A percentile compares a stretch with the other conserved stretches of the same genome.
Evolutionary conservation across 2,797 vertebrate species (phyloP).

Genomic region (Fratercula arctica): DNA sequence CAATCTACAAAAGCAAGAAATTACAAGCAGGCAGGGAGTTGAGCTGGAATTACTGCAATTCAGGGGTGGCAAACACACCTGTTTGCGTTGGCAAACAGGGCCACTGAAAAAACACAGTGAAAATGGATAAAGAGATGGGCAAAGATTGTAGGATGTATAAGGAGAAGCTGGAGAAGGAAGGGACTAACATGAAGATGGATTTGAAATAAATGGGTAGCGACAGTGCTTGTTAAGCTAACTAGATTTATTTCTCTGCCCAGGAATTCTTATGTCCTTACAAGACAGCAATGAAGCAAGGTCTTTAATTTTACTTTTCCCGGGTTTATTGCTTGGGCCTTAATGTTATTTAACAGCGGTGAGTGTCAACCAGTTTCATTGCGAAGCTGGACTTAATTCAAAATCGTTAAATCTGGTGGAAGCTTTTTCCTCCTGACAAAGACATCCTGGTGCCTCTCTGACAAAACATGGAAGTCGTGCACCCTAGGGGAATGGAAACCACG

Average conservation of each 20-base stretch:
- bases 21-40: neutral
- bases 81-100: neutral
- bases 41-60: neutral
- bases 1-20: conserved; percentile 32
- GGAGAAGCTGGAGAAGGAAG: conserved; percentile 24
- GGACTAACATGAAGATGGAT: conserved; percentile 33
- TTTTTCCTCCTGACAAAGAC: neutral
- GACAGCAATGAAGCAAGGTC: neutral
- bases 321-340: conserved; percentile 35
- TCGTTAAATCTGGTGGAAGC: neutral
- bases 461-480: rapidly evolving
- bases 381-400: conserved; percentile 9
- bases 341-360: neutral
- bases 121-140: neutral
- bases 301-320: conserved; percentile 46
- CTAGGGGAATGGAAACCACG: neutral
- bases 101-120: neutral
- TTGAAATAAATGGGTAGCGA: conserved; percentile 51
- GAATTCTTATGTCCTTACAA: conserved; percentile 42
- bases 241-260: conserved; percentile 48
- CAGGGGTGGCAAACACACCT: neutral
- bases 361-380: neutral
- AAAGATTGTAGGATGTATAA: neutral
- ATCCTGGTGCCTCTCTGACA: neutral
- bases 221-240: conserved; percentile 51